Base-by-base conservation (phyloP, 2,797 vertebrate species). In the Gobio occitaniae region DNA sequence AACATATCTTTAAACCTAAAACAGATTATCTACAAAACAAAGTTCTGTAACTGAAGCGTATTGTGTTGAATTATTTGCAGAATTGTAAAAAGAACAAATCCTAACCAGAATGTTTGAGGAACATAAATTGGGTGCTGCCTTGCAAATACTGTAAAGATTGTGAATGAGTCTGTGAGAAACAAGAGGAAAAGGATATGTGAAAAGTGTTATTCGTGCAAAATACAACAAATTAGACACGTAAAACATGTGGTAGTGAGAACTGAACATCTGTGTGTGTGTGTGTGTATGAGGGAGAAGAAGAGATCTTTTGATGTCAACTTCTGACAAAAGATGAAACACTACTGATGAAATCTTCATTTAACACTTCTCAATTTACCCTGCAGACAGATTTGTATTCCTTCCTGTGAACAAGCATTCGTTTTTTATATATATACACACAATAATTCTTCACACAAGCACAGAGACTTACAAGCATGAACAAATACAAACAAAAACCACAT, bases 361-460 rank as follows among this genome's bases (percentile, higher is more conserved):
- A 84, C 61, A 44, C 72, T 47, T 68, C 11, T 16, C 50, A 56
- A 76, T 56, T 44, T 65, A 83, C 29, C 50, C 32, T 12, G 11
- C 36, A 29, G 2, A 84, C 47, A 75, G 13, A 38, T n/a, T 32
- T 63, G 9, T 82, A 15, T 66, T 63, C 25, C 48, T 48, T 72
- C 38, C 41, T 61, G 52, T 7, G 21, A 81, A 56, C 48, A 81
- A 29, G 36, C 15, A 29, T 68, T n/a, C 12, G 13, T n/a, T 59
- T 70, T 44, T 5, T 56, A 21, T 56, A 29, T 69, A 7, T 25
- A 66, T 50, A 41, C 11, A 68, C 41, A 44, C 41, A 44, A 68
- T 63, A 68, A 47, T 68, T 17, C 47, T 50, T 52, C 16, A 84
- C 44, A 81, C 12, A 83, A 29, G 66, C 3, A 89, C 65, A 88